These are phyloP conservation scores for Papilio elwesi DNA, from an alignment of 2,888 invertebrate species.

Conservation along the genomic window DNA sequence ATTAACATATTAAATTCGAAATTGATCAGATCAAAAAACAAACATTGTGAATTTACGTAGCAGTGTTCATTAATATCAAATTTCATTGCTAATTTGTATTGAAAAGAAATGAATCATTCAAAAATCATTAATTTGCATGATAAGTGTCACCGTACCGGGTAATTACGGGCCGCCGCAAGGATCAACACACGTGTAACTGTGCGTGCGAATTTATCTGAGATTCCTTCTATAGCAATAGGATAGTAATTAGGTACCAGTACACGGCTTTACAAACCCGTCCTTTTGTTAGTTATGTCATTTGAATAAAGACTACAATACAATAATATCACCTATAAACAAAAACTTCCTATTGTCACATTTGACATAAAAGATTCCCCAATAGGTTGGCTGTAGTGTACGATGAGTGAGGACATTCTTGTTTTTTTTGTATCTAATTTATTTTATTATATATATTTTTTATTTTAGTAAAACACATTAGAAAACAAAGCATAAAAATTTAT, in stretches of 20 bases:
- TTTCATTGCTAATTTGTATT: conserved; percentile 14
- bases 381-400: conserved; percentile 4
- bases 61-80: neutral
- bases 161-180: conserved; percentile 69
- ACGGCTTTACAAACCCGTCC: conserved; percentile 52
- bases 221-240: conserved; percentile 57
- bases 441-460: no score
- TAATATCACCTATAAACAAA: conserved; percentile 75
- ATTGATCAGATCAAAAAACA: no score
- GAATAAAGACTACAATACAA: conserved; percentile 59
- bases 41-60: no score
- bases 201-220: conserved; percentile 40
- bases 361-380: conserved; percentile 59
- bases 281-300: conserved; percentile 58
- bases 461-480: no score
- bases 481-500: no score
- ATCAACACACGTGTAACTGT: conserved; percentile 55
- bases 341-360: conserved; percentile 69
- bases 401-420: conserved; percentile 26
- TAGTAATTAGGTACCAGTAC: conserved; percentile 65
- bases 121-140: conserved; percentile 31
- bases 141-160: conserved; percentile 54
- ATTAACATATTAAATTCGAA: no score
- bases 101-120: neutral
- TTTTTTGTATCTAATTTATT: neutral